Evolutionary conservation across 2,797 vertebrate genomes (phyloP), one percentile per base, ranked within the genome.

Genomic region (Phylloscopus collybita): DNA sequence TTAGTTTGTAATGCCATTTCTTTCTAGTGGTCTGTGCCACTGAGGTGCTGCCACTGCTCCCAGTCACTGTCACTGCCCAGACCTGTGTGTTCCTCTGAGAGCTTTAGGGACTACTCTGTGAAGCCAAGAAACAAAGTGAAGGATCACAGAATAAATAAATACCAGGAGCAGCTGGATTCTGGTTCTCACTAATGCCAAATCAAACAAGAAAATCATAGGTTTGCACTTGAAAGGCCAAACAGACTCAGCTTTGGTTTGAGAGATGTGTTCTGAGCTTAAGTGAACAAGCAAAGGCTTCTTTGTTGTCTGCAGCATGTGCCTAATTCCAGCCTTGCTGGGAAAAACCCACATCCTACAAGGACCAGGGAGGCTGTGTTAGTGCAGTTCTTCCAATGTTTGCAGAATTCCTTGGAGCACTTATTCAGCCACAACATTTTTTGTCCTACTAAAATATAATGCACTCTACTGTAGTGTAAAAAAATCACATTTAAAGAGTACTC

Each of bases 181-280:
- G 88, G 20, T 85, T 88, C 64, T 50, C 64, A 32, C 59, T 25
- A 23, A 56, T 86, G 93, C 95, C 92, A 96, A 96, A 80, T 74
- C 88, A 96, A 97, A 95, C 89, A 95, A 91, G 71, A 80, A 94
- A 92, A 89, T 80, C 69, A 47, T 65, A 70, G 86, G 34, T 89
- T 92, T 49, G 51, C 83, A 71, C 86, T 93, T 93, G 80, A 87
- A 91, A 95, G 74, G 45, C 71, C 81, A 57, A 85, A 64, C 53
- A 74, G 94, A 13, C 40, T 78, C 62, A 65, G 78, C 90, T 83
- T 93, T 78, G 75, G 81, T 62, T 91, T 91, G 62, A 36, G 87
- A 67, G 94, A 85, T 94, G 86, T 90, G 65, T 96, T 95, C 79
- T 61, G 86, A 84, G 86, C 88, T 92, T 67, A 76, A 92, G 78